These are phyloP conservation scores for Gisinianus flammeolus DNA, from an alignment of 2,888 invertebrate genomes.

Conservation along the genomic window DNA sequence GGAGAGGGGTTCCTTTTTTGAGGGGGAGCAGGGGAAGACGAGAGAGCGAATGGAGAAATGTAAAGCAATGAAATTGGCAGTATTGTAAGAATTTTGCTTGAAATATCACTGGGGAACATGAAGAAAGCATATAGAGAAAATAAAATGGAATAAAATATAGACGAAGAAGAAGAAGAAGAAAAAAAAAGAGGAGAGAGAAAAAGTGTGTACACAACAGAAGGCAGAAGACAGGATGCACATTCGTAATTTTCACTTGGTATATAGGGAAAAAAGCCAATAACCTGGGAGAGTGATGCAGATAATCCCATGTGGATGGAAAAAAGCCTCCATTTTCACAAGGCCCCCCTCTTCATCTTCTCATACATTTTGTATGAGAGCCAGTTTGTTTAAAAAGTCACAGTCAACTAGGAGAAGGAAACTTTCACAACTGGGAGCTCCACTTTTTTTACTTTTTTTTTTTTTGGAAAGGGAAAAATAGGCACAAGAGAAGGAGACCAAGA, in stretches of 20 bases:
- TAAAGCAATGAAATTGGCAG: slow-evolving; percentile 6
- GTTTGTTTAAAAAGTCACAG: slow-evolving; percentile 12
- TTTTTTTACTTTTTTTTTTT: too few species aligned
- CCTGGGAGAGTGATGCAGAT: slow-evolving; percentile 3
- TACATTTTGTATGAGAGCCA: slow-evolving; percentile 26
- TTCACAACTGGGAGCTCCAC: too few species aligned
- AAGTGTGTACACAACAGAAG: too few species aligned
- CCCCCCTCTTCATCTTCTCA: slow-evolving; percentile 32
- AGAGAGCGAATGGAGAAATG: background rate
- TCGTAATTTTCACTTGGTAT: background rate
- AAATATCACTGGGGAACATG: background rate
- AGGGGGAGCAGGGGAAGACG: background rate
- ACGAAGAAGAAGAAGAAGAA: too few species aligned
- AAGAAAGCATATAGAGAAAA: too few species aligned
- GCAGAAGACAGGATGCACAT: background rate
- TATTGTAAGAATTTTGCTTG: background rate
- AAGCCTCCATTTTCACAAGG: slow-evolving; percentile 21
- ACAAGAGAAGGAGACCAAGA: background rate
- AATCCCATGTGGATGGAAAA: slow-evolving; percentile 26
- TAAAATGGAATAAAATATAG: too few species aligned
- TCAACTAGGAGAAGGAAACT: background rate
- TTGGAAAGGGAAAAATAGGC: background rate
- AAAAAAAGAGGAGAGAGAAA: background rate
- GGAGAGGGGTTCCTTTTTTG: background rate
- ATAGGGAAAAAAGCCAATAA: background rate